Base-by-base conservation (phyloP, 2,888 invertebrate species). In the Vesta saturnalis region DNA sequence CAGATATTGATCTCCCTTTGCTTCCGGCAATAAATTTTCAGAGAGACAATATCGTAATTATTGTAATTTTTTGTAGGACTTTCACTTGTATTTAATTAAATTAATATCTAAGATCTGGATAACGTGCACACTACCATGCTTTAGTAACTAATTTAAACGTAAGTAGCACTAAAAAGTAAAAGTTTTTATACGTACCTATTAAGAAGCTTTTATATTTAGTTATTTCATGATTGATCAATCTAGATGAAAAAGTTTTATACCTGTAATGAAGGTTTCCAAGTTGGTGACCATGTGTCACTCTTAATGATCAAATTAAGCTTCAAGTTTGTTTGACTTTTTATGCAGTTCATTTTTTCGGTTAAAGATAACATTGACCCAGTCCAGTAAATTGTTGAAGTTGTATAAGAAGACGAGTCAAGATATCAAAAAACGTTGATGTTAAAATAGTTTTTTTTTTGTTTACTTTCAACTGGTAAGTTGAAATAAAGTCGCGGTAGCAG, bases 301-400 rank as follows among this genome's bases (percentile, higher is more conserved):
- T 18, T 49, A 8, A 52, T 52, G 10, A 21, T 1, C 16, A 22
- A 56, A 22, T 62, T 30, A 30, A 30, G 19, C 10, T 43, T 35
- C 22, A 23, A 56, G 22, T 56, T 49, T 46, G 39, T 14, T 52
- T 35, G 10, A 18, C 43, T 61, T 58, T 35, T 58, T 35, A 8
- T 30, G 18, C 10, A 61, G 61, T 61, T 61, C 54, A 54, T 61
- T 61, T 61, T 61, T 30, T n/a, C n/a, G 61, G 52, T 52, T 60
- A 52, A 49, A 30, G 35, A 54, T 61, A 54, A 54, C 61, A 39
- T 61, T 61, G 52, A 54, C 61, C 61, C 61, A 61, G 61, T 61
- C 35, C 21, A 19, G 39, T 16, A 35, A 35, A 54, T 30, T 19
- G 14, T 59, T 54, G 18, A 61, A 39, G 35, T 8, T 16, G 14